phyloP scores from a whole-genome alignment of 1,140 invertebrate genomes.

The Anastatus disparis region DNA sequence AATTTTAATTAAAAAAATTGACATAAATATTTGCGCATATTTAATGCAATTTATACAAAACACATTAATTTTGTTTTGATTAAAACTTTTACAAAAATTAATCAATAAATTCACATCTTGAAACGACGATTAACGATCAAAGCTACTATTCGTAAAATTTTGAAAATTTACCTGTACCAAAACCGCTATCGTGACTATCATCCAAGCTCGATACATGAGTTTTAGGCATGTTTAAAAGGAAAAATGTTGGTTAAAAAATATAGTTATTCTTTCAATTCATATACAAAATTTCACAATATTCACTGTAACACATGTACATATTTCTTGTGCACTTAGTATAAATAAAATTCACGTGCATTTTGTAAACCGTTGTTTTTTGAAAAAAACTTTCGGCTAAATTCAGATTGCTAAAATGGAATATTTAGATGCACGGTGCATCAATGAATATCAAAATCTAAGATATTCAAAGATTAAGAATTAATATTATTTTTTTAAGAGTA shows the following conservation, averaged over 20 bases:
- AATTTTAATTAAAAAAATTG: no score
- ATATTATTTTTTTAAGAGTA: no score
- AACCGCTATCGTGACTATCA: neutral
- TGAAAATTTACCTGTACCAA: conserved; percentile 1
- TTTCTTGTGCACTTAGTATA: conserved; percentile 5
- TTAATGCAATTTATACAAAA: no score
- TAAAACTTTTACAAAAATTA: no score
- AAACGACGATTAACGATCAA: neutral
- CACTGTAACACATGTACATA: conserved; percentile 13
- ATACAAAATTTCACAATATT: conserved; percentile 4
- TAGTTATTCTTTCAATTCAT: neutral
- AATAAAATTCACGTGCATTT: conserved; percentile 33
- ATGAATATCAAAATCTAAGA: no score
- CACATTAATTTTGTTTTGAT: no score
- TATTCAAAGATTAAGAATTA: no score
- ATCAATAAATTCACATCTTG: neutral
- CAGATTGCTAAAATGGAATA: neutral
- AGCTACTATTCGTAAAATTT: neutral
- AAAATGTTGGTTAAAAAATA: no score
- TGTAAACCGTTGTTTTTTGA: conserved; percentile 25
- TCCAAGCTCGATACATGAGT: neutral
- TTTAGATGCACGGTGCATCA: no score
- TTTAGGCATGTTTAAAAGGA: neutral
- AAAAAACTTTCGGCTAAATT: conserved; percentile 8
- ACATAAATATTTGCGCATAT: no score